A percentile compares a stretch with the other conserved stretches of the same genome.
These are phyloP conservation scores for Sycophaga agraensis DNA, from an alignment of 1,140 invertebrate species.

Conservation along the genomic window DNA sequence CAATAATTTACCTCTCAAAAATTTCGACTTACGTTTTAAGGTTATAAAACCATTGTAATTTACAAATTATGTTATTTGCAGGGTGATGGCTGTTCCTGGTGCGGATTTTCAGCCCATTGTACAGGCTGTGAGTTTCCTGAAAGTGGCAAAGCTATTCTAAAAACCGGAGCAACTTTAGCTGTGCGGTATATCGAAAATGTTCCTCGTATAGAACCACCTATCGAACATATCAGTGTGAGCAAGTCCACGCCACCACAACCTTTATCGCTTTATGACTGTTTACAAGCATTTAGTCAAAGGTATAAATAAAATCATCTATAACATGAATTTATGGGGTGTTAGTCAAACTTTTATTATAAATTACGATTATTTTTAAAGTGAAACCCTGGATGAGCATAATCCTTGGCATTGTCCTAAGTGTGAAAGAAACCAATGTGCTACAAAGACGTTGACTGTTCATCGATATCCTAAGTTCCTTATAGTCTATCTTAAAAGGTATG, in stretches of 20 bases:
- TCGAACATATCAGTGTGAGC: conserved; percentile 55
- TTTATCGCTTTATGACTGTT: conserved; percentile 67
- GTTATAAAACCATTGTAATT: neutral
- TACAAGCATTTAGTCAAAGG: conserved; percentile 71
- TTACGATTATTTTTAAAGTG: conserved; percentile 54
- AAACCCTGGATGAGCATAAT: conserved; percentile 70
- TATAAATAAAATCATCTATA: conserved; percentile 38
- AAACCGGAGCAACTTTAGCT: conserved; percentile 64
- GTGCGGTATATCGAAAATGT: conserved; percentile 57
- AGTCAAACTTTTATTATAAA: conserved; percentile 2
- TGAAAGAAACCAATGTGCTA: conserved; percentile 68
- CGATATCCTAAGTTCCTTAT: conserved; percentile 71
- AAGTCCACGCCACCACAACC: conserved; percentile 56
- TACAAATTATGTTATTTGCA: conserved; percentile 38
- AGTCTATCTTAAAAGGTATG: conserved; percentile 71
- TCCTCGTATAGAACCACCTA: conserved; percentile 41
- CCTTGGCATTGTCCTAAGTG: conserved; percentile 74
- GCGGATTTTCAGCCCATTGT: conserved; percentile 64
- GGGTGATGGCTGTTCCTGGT: conserved; percentile 68
- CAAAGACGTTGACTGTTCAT: conserved; percentile 71
- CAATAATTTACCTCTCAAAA: no score
- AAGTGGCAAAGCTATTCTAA: conserved; percentile 57
- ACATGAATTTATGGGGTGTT: no score
- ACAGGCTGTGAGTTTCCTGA: conserved; percentile 63
- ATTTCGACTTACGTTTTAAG: no score